Percentiles rank a stretch among this genome's conserved stretches.
These are phyloP conservation scores for Amblyjoppa fuscipennis DNA, from an alignment of 2,888 invertebrate genomes.

Conservation along the genomic window DNA sequence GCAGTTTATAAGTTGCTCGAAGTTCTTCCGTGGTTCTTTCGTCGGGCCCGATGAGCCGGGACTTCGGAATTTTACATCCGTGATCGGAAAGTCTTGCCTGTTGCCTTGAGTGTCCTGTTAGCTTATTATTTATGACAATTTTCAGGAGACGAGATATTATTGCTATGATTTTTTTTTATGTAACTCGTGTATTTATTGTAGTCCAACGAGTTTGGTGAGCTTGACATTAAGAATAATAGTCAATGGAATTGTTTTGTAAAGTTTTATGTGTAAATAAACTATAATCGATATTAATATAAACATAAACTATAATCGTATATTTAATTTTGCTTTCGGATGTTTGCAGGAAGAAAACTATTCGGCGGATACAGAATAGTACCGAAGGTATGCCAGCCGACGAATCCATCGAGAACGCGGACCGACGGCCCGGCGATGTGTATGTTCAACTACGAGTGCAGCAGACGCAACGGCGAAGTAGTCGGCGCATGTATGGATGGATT, in stretches of 20 bases:
- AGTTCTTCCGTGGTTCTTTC: conserved; percentile 3
- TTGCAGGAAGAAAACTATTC: conserved; percentile 89
- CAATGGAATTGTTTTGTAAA: no score
- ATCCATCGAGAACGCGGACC: conserved; percentile 87
- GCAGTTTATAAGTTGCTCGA: not conserved
- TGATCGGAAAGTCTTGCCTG: no score
- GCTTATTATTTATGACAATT: no score
- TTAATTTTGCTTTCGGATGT: conserved; percentile 18
- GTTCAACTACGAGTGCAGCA: conserved; percentile 96
- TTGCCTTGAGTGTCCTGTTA: no score
- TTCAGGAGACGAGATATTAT: no score
- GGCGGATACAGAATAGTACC: conserved; percentile 95
- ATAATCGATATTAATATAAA: no score
- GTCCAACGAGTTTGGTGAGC: no score
- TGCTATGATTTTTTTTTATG: no score
- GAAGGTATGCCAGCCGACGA: conserved; percentile 91
- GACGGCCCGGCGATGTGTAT: conserved; percentile 93
- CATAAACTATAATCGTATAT: not conserved
- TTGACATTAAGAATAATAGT: no score
- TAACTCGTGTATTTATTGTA: no score
- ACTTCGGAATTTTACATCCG: no score
- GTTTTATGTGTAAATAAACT: no score
- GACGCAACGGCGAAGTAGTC: conserved; percentile 92
- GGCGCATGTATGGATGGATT: conserved; percentile 97
- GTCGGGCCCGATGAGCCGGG: not conserved